Percentiles rank a stretch among this genome's conserved stretches.
Evolutionary conservation across 2,113 vertebrate species (phyloP).

Genomic region (Microtus pennsylvanicus): DNA sequence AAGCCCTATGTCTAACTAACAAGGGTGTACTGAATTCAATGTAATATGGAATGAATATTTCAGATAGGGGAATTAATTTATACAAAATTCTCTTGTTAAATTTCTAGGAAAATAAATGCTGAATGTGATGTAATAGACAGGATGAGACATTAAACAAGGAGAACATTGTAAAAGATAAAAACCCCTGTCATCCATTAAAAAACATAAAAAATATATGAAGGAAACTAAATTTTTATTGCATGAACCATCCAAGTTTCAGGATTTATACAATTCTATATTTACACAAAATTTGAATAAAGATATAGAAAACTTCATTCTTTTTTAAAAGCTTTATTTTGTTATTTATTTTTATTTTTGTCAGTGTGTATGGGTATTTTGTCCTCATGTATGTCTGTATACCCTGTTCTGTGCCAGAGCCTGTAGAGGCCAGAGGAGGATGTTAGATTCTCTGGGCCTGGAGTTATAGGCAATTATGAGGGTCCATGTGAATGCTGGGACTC

Average conservation of each 20-base stretch:
- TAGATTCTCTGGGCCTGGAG: too few species aligned
- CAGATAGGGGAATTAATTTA: background rate
- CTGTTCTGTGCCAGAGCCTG: background rate
- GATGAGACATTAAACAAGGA: background rate
- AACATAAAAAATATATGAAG: background rate
- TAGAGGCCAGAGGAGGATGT: background rate
- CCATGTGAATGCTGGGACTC: too few species aligned
- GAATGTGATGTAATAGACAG: background rate
- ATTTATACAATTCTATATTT: background rate
- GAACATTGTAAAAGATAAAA: background rate
- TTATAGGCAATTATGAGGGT: too few species aligned
- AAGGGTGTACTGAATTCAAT: too few species aligned
- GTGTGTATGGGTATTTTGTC: background rate
- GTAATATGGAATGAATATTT: background rate
- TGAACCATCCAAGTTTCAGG: background rate
- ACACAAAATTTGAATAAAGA: slow-evolving; percentile 10
- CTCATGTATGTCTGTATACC: too few species aligned
- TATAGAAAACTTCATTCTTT: background rate
- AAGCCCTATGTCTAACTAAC: background rate
- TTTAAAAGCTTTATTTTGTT: too few species aligned
- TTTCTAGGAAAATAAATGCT: background rate
- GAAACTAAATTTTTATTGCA: background rate
- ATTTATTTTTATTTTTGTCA: background rate
- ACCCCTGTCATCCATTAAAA: background rate
- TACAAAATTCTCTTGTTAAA: background rate